These are phyloP conservation scores for Isoperla grammatica DNA, from an alignment of 2,888 invertebrate species.

Conservation along the genomic window DNA sequence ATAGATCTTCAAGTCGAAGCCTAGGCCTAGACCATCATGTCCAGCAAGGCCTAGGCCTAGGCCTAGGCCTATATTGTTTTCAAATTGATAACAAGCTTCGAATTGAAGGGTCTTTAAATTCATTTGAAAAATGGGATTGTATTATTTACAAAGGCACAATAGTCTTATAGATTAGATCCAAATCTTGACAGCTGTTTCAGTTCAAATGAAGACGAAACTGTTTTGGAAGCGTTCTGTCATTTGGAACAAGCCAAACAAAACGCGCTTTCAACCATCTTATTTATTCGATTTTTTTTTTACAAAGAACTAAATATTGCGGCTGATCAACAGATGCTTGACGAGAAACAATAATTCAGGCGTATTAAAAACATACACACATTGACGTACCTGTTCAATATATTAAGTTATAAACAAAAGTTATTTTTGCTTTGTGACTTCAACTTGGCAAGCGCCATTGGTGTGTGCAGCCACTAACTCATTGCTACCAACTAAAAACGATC, in stretches of 20 bases:
- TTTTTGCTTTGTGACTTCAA: constrained; percentile 1
- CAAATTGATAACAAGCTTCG: too few relatives aligned
- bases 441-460: background rate
- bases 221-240: background rate
- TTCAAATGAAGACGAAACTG: background rate
- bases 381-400: background rate
- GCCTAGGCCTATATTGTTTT: too few relatives aligned
- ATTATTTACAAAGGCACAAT: too few relatives aligned
- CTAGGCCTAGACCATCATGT: too few relatives aligned
- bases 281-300: background rate
- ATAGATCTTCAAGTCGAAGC: too few relatives aligned
- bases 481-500: background rate
- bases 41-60: too few relatives aligned
- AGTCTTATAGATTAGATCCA: too few relatives aligned
- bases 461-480: constrained; percentile 1
- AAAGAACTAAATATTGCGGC: background rate
- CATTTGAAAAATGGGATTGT: too few relatives aligned
- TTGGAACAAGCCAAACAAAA: background rate
- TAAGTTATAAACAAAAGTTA: constrained; percentile 2
- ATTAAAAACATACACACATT: background rate
- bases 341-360: background rate
- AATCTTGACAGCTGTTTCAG: too few relatives aligned
- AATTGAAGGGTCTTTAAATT: too few relatives aligned
- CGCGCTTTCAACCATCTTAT: background rate
- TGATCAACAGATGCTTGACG: background rate